phyloP scores from a whole-genome alignment of 2,888 invertebrate genomes.

The Steromphala cineraria region DNA sequence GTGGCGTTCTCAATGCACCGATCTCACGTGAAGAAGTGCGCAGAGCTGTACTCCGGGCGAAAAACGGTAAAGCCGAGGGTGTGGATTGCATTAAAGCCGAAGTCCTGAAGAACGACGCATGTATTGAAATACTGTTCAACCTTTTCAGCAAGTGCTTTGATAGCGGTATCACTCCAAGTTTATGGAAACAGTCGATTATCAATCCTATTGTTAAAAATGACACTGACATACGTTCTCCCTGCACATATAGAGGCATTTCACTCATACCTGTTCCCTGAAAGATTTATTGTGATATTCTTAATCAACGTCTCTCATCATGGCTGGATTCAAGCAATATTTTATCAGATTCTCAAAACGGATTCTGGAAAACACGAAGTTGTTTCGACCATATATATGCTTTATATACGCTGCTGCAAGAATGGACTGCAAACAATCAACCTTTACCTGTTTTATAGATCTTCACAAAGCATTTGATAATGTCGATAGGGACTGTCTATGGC shows the following conservation, averaged over 20 bases:
- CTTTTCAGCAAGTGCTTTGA: background rate
- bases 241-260: too few relatives aligned
- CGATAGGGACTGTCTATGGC: background rate
- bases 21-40: background rate
- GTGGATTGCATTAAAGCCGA: background rate
- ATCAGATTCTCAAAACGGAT: too few relatives aligned
- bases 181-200: background rate
- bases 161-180: background rate
- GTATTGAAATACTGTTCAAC: background rate
- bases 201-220: background rate
- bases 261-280: too few relatives aligned
- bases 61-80: background rate
- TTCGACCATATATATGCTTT: too few relatives aligned
- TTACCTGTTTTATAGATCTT: background rate
- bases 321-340: too few relatives aligned
- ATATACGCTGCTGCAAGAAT: too few relatives aligned
- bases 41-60: background rate
- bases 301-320: too few relatives aligned
- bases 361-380: too few relatives aligned
- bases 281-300: too few relatives aligned
- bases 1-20: too few relatives aligned
- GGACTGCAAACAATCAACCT: too few relatives aligned
- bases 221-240: too few relatives aligned
- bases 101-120: background rate
- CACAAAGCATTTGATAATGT: background rate